Evolutionary conservation across 2,113 vertebrate genomes (phyloP).

Genomic region (Oceanodroma tethys): DNA sequence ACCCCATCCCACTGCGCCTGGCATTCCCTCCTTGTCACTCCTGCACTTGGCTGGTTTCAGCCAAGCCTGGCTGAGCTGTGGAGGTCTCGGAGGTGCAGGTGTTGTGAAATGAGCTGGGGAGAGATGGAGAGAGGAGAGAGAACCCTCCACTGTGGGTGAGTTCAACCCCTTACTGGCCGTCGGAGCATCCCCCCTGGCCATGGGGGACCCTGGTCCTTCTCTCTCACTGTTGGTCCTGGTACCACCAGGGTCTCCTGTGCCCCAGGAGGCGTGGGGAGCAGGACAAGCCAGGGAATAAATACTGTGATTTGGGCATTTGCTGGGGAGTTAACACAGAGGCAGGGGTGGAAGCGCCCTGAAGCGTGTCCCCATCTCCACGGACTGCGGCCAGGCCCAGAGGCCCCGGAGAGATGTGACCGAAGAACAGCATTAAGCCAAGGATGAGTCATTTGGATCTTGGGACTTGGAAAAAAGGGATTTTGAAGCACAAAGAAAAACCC

Average conservation of each 20-base stretch:
- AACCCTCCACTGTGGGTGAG: rapidly evolving
- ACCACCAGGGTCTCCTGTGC: background rate
- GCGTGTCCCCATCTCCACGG: rapidly evolving
- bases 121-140: background rate
- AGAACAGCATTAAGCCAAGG: background rate
- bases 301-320: background rate
- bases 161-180: background rate
- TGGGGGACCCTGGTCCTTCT: background rate
- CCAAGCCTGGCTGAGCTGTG: background rate
- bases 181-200: rapidly evolving
- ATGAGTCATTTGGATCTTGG: rapidly evolving
- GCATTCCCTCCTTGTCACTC: background rate
- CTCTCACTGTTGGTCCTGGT: background rate
- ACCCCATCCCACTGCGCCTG: rapidly evolving
- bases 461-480: background rate
- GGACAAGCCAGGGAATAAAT: background rate
- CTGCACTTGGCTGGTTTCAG: background rate
- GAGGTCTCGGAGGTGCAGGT: background rate
- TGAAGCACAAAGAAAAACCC: background rate
- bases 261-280: background rate
- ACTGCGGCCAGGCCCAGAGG: background rate
- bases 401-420: rapidly evolving
- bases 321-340: background rate
- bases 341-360: background rate
- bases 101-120: background rate